These are phyloP conservation scores for Phortica magna DNA, from an alignment of 2,888 invertebrate species.

Conservation along the genomic window DNA sequence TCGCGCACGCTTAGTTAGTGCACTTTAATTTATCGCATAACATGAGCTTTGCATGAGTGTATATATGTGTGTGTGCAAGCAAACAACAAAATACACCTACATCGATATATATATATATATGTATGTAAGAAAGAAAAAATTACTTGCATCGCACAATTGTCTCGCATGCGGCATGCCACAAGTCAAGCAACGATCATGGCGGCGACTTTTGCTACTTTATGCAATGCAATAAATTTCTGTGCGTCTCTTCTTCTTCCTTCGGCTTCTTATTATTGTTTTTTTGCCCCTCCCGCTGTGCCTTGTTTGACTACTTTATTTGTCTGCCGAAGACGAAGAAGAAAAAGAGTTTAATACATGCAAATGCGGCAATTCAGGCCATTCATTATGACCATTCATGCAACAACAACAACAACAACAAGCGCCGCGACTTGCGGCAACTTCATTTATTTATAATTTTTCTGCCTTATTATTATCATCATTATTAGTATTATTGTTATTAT, in stretches of 20 bases:
- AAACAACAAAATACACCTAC: conserved; percentile 14
- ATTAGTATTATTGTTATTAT: not conserved
- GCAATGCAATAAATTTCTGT: conserved; percentile 20
- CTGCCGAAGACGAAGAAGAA: not conserved
- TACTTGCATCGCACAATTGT: not conserved
- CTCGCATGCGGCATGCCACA: conserved; percentile 27
- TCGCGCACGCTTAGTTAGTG: conserved; percentile 62
- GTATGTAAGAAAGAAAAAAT: too few relatives aligned
- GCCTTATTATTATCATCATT: too few relatives aligned
- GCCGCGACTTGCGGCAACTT: not conserved
- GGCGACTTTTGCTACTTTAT: conserved; percentile 29
- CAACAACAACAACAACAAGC: not conserved
- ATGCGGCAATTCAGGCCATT: conserved; percentile 33
- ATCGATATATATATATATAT: not conserved
- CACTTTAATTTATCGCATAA: conserved; percentile 63
- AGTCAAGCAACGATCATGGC: conserved; percentile 4
- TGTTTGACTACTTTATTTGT: conserved; percentile 10
- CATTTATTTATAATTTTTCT: not conserved
- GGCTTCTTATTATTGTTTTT: not conserved
- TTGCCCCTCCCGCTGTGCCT: not conserved
- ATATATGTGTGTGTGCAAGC: not conserved
- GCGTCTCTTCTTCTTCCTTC: not conserved
- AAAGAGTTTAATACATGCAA: conserved; percentile 32
- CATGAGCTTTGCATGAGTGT: not conserved
- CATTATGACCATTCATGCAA: conserved; percentile 2